phyloP scores from a whole-genome alignment of 2,797 vertebrate genomes.

The Acestrorhynchus altus region DNA sequence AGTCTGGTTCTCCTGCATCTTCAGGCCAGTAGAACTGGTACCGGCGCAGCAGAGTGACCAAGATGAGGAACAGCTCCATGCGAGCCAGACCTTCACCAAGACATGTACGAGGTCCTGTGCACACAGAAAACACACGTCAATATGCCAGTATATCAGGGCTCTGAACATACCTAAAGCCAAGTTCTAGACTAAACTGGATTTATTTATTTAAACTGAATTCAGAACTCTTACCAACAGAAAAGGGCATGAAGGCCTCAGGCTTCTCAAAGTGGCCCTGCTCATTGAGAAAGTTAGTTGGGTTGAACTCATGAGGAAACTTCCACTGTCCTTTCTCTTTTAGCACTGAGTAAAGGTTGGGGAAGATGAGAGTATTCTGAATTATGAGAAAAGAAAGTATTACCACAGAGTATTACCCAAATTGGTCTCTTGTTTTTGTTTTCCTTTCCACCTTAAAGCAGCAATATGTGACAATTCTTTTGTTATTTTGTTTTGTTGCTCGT shows the following conservation, averaged over 20 bases:
- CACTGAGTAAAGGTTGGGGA: background rate
- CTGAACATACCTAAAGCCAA: too few species aligned
- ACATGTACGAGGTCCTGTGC: conserved; percentile 35
- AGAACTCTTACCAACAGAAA: conserved; percentile 71
- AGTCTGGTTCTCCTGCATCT: conserved; percentile 44
- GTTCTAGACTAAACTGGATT: too few species aligned
- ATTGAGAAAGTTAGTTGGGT: conserved; percentile 77
- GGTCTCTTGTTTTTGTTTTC: too few species aligned
- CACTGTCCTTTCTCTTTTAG: conserved; percentile 63
- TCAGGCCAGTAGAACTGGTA: conserved; percentile 51
- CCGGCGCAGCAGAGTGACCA: conserved; percentile 45
- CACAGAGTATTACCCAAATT: background rate
- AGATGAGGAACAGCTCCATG: background rate
- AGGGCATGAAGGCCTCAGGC: conserved; percentile 65
- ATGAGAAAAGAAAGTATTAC: conserved; percentile 31
- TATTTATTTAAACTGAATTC: too few species aligned
- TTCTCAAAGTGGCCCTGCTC: background rate
- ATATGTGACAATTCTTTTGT: too few species aligned
- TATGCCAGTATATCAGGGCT: too few species aligned
- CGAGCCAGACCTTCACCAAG: conserved; percentile 24
- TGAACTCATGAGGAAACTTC: conserved; percentile 76
- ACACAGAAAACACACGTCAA: background rate
- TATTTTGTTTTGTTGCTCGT: too few species aligned
- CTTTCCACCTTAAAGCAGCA: too few species aligned
- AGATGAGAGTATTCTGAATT: conserved; percentile 45